Base-by-base conservation (phyloP, 2,797 vertebrate genomes). In the Sardinella longiceps region DNA sequence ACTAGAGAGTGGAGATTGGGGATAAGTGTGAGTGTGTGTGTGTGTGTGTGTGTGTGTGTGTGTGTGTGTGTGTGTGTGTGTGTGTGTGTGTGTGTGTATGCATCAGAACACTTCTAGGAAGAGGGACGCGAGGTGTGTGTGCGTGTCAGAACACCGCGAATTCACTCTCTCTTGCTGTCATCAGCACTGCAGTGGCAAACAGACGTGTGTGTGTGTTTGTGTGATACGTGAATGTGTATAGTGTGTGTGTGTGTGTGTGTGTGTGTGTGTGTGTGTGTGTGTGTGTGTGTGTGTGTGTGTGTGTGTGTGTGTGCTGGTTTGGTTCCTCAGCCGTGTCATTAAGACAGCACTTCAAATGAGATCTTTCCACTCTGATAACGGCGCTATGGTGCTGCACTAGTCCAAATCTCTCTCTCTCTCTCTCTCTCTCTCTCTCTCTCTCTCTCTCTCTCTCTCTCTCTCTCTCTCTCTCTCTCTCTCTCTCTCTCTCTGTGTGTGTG, bases 281-380 rank as follows among this genome's bases (percentile, higher is more conserved):
- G 63, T 33, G 63, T 33, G 63, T 70, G 63, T 53, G 25, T 33
- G 25, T 70, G 63, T 60, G 58, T 25, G 58, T 60, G 58, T 46
- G 23, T 60, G 23, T 60, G n/a, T 60, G 56, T 4, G 56, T n/a
- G 56, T 2, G 50, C 1, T 15, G 3, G 50, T 56, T 80, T 84
- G 45, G 33, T 50, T 30, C 53, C 46, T 51, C 6, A 83, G 82
- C 66, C 66, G 66, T 77, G 63, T 77, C 46, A 51, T 43, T 30
- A 83, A 37, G 46, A 77, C 82, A 20, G 82, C 39, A 37, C 63
- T 80, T 80, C 30, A 56, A 56, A 60, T 82, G 81, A 82, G 28
- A 60, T 25, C 37, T 63, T 63, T 63, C 51, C 53, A 45, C 81
- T 82, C 56, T 46, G 60, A 60, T 63, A 63, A 63, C 81, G 28